These are phyloP conservation scores for Oreohelix idahoensis DNA, from an alignment of 1,140 invertebrate species.

Conservation along the genomic window DNA sequence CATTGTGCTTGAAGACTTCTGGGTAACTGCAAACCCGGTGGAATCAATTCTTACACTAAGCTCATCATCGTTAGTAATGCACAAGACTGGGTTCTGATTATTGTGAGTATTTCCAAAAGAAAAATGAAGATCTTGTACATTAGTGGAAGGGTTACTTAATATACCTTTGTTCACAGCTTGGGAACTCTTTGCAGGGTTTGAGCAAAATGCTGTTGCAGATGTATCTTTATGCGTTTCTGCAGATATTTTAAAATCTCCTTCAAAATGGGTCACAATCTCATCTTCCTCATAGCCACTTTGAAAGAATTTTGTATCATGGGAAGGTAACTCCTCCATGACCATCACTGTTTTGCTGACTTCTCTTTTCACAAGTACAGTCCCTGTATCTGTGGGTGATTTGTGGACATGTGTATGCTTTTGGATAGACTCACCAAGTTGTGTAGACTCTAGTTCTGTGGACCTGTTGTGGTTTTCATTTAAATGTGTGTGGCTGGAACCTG, in stretches of 20 bases:
- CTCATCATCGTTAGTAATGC: background rate
- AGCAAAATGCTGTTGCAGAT: background rate
- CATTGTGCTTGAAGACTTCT: background rate
- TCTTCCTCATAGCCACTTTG: background rate
- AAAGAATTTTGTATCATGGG: background rate
- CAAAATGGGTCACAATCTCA: background rate
- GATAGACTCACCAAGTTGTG: background rate
- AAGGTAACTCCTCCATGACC: background rate
- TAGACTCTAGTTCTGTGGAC: background rate
- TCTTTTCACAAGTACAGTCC: background rate
- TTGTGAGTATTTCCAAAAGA: background rate
- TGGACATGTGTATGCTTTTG: background rate
- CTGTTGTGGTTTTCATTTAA: slow-evolving; percentile 11
- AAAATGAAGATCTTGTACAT: background rate
- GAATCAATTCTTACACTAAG: background rate
- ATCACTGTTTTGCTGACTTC: background rate
- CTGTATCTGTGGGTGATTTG: background rate
- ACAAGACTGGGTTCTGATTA: background rate
- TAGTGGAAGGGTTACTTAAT: background rate
- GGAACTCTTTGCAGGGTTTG: background rate
- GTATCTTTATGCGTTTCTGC: background rate
- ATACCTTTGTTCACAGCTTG: background rate
- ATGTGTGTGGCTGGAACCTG: background rate
- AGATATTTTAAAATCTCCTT: background rate
- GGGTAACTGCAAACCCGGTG: background rate